These are phyloP conservation scores for Oophaga pumilio DNA, from an alignment of 2,113 vertebrate genomes.

Conservation along the genomic window DNA sequence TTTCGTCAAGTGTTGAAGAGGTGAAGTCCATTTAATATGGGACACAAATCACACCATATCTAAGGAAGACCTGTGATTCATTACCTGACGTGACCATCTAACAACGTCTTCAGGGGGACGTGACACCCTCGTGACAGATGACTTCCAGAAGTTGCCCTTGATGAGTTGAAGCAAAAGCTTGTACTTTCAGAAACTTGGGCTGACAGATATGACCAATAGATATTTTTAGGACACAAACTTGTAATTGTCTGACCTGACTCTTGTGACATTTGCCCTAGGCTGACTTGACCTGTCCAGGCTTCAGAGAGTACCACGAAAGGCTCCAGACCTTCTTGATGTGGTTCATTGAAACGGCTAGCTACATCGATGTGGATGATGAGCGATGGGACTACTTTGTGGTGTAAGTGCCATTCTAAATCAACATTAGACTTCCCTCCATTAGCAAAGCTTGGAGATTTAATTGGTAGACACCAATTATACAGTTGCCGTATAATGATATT, in stretches of 20 bases:
- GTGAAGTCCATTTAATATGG: too few relatives aligned
- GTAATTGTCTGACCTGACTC: neutral
- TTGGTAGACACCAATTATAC: constrained; percentile 97
- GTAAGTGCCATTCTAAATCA: constrained; percentile 92
- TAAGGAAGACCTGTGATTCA: too few relatives aligned
- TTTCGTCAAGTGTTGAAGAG: too few relatives aligned
- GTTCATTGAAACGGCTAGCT: constrained; percentile 99
- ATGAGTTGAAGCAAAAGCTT: too few relatives aligned
- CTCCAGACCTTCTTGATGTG: constrained; percentile 99
- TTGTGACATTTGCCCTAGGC: constrained; percentile 73
- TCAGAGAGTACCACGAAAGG: constrained; percentile 96
- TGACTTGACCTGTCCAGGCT: constrained; percentile 90
- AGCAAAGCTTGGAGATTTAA: constrained; percentile 81
- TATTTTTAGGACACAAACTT: too few relatives aligned
- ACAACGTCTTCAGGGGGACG: too few relatives aligned
- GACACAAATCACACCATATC: too few relatives aligned
- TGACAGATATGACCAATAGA: neutral
- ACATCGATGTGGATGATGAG: constrained; percentile 97
- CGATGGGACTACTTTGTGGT: constrained; percentile 99
- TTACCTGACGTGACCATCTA: too few relatives aligned
- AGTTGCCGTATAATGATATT: constrained; percentile 95
- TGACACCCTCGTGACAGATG: too few relatives aligned
- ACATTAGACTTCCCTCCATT: constrained; percentile 82
- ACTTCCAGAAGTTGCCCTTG: too few relatives aligned
- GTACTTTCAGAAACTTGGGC: neutral